Base-by-base conservation (phyloP, 2,888 invertebrate genomes). In the Leptura quadrifasciata region DNA sequence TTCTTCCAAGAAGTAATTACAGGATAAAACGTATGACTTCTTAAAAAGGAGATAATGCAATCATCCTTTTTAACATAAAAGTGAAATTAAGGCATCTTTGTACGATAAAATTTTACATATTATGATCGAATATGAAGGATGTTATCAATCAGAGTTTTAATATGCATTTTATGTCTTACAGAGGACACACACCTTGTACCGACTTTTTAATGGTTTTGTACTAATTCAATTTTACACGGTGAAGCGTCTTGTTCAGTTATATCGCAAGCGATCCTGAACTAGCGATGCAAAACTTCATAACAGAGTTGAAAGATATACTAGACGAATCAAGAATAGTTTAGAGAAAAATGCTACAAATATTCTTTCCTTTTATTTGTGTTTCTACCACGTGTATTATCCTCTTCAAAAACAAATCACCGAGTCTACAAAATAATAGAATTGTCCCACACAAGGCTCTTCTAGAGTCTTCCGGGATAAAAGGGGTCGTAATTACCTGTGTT, bases 1-100 rank as follows among this genome's bases (percentile, higher is more conserved):
- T 65, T 24, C 60, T 71, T 71, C 71, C 61, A 24, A 60, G 71
- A 71, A 71, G 24, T 71, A 17, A 61, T 71, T 71, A 61, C 60
- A 17, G n/a, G 21, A 47, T 58, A 69, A 69, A 60, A 57, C 2
- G 69, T 60, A 68, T 55, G 18, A 47, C 27, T n/a, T 35, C 71
- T 71, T 71, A 71, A 71, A 60, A 71, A 47, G 61, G 52, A 58
- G 35, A 58, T 63, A 52, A 57, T n/a, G 39, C 60, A 52, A 61
- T 61, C 60, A 18, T 61, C 47, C 47, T 35, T 57, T 65, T 58
- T 69, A 39, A 39, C 58, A 69, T 69, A 39, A 69, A 69, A 69
- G 69, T 69, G 69, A 69, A 69, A 69, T 69, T 69, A 69, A 39
- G 58, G 18, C 58, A 35, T 69, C 35, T 57, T 18, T 17, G 21